Evolutionary conservation across 35 echinoderm and acorn worm genomes (phyloP).

Genomic region (Anneissia japonica): DNA sequence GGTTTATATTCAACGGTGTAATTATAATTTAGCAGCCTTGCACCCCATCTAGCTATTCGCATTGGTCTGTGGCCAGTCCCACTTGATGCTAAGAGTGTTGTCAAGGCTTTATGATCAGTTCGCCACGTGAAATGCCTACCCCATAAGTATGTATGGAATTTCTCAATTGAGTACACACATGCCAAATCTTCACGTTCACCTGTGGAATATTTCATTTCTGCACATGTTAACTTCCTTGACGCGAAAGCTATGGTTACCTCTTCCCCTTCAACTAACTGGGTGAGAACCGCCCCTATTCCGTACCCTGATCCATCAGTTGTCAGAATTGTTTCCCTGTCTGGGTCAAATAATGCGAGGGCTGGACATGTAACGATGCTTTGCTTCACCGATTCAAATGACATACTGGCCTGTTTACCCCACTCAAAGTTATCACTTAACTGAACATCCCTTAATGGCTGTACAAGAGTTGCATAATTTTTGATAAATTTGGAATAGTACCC

Average conservation of each 20-base stretch:
- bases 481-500: constrained; percentile 20
- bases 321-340: constrained; percentile 6
- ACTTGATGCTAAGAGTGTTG: background rate
- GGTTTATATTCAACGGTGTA: constrained; percentile 22
- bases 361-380: constrained; percentile 1
- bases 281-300: constrained; percentile 38
- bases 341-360: constrained; percentile 19
- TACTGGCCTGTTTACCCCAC: background rate
- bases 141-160: constrained; percentile 51
- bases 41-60: constrained; percentile 29
- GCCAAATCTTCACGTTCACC: constrained; percentile 45
- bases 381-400: background rate
- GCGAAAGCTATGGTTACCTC: constrained; percentile 56
- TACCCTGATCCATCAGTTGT: constrained; percentile 32
- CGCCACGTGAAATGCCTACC: background rate
- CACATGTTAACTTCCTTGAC: constrained; percentile 38
- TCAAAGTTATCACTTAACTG: background rate
- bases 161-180: constrained; percentile 55
- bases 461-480: background rate
- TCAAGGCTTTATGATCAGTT: too few species aligned
- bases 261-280: constrained; percentile 19
- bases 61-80: constrained; percentile 28
- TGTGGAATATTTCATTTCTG: constrained; percentile 51
- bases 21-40: constrained; percentile 29
- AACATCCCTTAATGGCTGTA: background rate